phyloP scores from a whole-genome alignment of 2,888 invertebrate genomes.

The Platycheirus albimanus region DNA sequence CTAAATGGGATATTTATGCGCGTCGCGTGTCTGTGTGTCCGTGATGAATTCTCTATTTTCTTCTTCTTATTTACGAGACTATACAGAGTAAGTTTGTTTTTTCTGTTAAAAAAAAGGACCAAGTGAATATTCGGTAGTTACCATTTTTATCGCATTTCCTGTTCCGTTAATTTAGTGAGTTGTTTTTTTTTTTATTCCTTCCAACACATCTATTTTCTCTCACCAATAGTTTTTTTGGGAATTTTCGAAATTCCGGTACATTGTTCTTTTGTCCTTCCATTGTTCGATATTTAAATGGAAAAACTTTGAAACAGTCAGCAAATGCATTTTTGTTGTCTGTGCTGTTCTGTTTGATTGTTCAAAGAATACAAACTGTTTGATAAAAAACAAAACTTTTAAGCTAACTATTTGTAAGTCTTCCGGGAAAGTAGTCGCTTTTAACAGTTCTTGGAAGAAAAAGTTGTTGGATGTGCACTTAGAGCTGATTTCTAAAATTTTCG shows the following conservation, averaged over 20 bases:
- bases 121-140: constrained; percentile 50
- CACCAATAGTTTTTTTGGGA: constrained; percentile 12
- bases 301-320: constrained; percentile 15
- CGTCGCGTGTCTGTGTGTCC: constrained; percentile 71
- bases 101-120: not conserved
- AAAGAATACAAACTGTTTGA: not conserved
- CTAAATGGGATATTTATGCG: constrained; percentile 74
- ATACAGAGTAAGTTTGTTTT: constrained; percentile 13
- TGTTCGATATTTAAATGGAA: constrained; percentile 34
- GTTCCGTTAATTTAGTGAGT: constrained; percentile 64
- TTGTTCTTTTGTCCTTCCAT: constrained; percentile 25
- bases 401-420: no score
- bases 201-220: not conserved
- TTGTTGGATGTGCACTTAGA: no score
- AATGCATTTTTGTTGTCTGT: constrained; percentile 26
- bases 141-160: constrained; percentile 59
- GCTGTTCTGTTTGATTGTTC: no score
- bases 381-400: no score
- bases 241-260: not conserved
- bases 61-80: not conserved
- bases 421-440: no score
- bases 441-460: no score
- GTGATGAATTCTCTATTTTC: constrained; percentile 67
- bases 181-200: constrained; percentile 22
- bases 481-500: no score